These are phyloP conservation scores for Hippocampus mohnikei DNA, from an alignment of 2,113 vertebrate species.

Conservation along the genomic window DNA sequence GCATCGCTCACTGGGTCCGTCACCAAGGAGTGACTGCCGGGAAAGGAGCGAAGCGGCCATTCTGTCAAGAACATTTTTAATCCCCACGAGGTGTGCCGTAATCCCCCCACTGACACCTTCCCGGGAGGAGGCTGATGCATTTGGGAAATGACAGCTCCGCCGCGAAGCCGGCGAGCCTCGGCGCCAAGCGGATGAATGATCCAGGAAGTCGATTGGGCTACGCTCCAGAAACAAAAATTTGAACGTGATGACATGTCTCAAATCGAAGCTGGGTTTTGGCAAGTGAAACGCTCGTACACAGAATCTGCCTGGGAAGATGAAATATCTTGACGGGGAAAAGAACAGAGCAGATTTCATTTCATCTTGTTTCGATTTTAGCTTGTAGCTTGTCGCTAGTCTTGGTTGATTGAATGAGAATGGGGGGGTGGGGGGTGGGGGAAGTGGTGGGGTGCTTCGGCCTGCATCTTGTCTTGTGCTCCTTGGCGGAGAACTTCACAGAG, in stretches of 20 bases:
- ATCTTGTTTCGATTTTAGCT: too few species aligned
- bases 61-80: constrained; percentile 63
- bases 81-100: constrained; percentile 57
- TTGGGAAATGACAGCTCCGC: constrained; percentile 48
- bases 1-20: background rate
- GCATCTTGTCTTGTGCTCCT: constrained; percentile 37
- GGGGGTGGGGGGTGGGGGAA: too few species aligned
- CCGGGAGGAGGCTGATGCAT: constrained; percentile 35
- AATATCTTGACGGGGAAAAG: background rate
- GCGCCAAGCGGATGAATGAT: constrained; percentile 14
- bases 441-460: background rate
- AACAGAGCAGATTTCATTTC: background rate
- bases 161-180: background rate
- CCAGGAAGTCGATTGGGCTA: constrained; percentile 37
- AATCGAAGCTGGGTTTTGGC: too few species aligned
- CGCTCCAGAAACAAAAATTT: constrained; percentile 10
- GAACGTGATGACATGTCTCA: too few species aligned
- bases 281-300: background rate
- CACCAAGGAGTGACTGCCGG: background rate
- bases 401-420: too few species aligned
- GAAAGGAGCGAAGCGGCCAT: constrained; percentile 41
- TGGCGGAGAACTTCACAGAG: constrained; percentile 43
- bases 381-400: too few species aligned
- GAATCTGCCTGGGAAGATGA: background rate
- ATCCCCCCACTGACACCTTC: constrained; percentile 65